Evolutionary conservation across 2,113 vertebrate species (phyloP), one percentile per base, ranked within the genome.

Genomic region (Osmerus mordax): DNA sequence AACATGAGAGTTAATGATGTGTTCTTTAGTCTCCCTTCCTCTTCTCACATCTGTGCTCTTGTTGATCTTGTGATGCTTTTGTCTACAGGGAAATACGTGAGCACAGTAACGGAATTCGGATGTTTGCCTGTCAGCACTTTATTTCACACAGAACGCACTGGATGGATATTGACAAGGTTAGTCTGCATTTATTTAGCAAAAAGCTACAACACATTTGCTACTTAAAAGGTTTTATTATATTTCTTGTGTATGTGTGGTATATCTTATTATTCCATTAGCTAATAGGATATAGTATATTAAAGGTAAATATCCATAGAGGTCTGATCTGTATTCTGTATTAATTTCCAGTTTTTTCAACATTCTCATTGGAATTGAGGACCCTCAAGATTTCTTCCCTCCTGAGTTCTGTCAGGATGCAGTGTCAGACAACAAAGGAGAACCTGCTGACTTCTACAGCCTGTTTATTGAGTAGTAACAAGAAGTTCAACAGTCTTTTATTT

Each of bases 331-430:
- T 9, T 11, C 19, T 8, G 19, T 21, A 21, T 19, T 60, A 21
- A 21, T 53, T 65, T 19, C 14, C 47, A 93, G 91, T 67, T 89
- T 67, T 47, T 90, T 87, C 60, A 75, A 93, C 86, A 91, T 83
- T 7, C 1, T 91, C 19, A 5, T 78, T 0, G 92, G 91, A 8
- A 81, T 92, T 4, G 0, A 60, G 0, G 75, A 92, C 59, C 91
- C 91, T 41, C 18, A 73, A 0, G 2, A 25, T 0, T 75, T 88
- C 47, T 64, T 70, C 71, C 87, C 84, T n/a, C 88, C 88, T 1
- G 0, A 3, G 2, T 87, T 87, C 68, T 88, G 88, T 62, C 0
- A 36, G 2, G 60, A 1, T 0, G 71, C 73, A 3, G 4, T 28
- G 36, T 28, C 81, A 41, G 19, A 65, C 21, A 64, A 66, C 11